Base-by-base conservation (phyloP, 2,113 vertebrate genomes). In the Haemorhous mexicanus region DNA sequence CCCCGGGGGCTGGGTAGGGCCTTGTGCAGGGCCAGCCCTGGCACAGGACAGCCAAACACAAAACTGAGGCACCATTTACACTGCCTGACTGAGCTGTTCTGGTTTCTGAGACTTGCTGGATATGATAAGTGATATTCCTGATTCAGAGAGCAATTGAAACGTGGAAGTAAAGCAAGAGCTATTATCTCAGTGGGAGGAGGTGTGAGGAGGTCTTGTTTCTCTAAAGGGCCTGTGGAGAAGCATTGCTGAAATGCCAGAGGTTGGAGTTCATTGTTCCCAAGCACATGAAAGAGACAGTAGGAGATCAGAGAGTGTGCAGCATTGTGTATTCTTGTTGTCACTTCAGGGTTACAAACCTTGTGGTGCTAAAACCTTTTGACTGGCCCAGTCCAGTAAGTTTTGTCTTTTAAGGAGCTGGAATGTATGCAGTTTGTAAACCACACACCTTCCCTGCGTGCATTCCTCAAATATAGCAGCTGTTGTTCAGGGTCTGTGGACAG, bases 121-220 rank as follows among this genome's bases (percentile, higher is more conserved):
- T 49, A 10, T 0, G 2, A 30, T 24, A 46, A 75, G 9, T 15
- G 56, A 49, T 61, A 37, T 5, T 35, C 9, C 3, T 39, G 49
- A 58, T 39, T 72, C n/a, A 47, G 84, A 50, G 58, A 87, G 32
- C 50, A 79, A 26, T 26, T 82, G 68, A 79, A 91, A 61, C 27
- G 5, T 16, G 37, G 73, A 72, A 73, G 37, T 33, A 87, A 93
- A 75, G 46, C 56, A 44, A 56, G 39, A 24, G 27, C 32, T 41
- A 0, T 88, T 61, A 46, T 76, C 77, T 84, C 62, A 28, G 41
- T 41, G 12, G 69, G 7, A 33, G 76, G 13, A 17, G 0, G 0
- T 35, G 53, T 62, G 74, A 30, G 14, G 73, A 33, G 27, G 61
- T 41, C 22, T 68, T 73, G 46, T 58, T 82, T 72, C 49, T 49